Conservation (phyloP, 2,797 vertebrate genomes). For the Zalophus californianus region DNA sequence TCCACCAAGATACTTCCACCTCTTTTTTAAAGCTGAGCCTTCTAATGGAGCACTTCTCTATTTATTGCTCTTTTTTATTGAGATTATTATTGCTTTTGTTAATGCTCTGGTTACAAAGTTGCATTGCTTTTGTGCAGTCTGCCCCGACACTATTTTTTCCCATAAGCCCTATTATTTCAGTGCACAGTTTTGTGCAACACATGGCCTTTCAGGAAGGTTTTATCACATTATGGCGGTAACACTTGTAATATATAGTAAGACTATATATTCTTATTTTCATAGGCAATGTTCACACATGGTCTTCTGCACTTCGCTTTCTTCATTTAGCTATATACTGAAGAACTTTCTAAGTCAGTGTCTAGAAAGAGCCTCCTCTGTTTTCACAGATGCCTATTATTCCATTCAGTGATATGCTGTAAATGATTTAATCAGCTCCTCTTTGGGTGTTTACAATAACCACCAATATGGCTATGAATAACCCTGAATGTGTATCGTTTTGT, state of each 20-base stretch:
- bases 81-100: neutral
- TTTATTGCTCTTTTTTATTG: neutral
- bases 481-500: neutral
- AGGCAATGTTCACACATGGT: too few relatives aligned
- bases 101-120: neutral
- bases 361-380: neutral
- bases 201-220: neutral
- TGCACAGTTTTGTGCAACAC: neutral
- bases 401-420: neutral
- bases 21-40: neutral
- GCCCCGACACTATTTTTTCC: neutral
- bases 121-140: neutral
- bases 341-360: neutral
- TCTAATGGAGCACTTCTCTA: neutral
- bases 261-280: neutral
- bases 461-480: neutral
- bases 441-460: neutral
- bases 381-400: neutral
- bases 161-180: neutral
- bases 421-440: neutral
- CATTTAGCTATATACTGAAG: neutral
- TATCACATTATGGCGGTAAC: neutral
- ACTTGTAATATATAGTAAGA: neutral
- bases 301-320: neutral
- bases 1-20: too few relatives aligned